Base-by-base conservation (phyloP, 1,140 invertebrate species). In the Pinna nobilis region DNA sequence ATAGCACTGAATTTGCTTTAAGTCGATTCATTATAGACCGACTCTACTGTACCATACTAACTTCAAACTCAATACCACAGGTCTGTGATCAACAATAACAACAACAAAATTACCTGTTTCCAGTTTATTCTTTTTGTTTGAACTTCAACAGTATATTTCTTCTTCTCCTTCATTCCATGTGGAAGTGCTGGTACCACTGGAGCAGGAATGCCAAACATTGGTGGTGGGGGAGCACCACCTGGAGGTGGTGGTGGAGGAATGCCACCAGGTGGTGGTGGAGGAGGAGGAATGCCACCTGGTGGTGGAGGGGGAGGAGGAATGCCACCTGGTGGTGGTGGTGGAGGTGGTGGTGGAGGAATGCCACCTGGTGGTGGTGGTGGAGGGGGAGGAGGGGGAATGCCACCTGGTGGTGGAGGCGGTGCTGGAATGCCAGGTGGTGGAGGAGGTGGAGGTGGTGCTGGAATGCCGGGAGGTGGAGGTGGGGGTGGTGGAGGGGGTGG, bases 131-230 rank as follows among this genome's bases (percentile, higher is more conserved):
- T 78, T 86, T 98, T 98, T 70, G 98, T 90, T 0, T 95, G 95
- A 28, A 90, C 91, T 39, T 94, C 93, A 0, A 95, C 92, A 51
- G 96, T 93, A 93, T 95, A 98, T 84, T 97, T 97, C 86, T 95
- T 96, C 84, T 98, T 98, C 0, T 95, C 94, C 82, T 97, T 96
- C 70, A 99, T 90, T 1, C 96, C 96, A 85, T 94, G 91, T 0
- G 97, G 97, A 3, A 98, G 82, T 7, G 87, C 82, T 15, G 83
- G 83, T 59, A 32, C 32, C 33, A 59, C 55, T 20, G 85, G 75
- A 11, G 30, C 15, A 68, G 77, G 37, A 49, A 87, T 86, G 13
- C 88, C 86, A 23, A 90, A 90, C 35, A 91, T 91, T 1, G 91
- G 89, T 33, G 90, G 91, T 4, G 88, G 85, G 35, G 75, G 66